phyloP scores from a whole-genome alignment of 2,888 invertebrate species.

The Yponomeuta cagnagella region DNA sequence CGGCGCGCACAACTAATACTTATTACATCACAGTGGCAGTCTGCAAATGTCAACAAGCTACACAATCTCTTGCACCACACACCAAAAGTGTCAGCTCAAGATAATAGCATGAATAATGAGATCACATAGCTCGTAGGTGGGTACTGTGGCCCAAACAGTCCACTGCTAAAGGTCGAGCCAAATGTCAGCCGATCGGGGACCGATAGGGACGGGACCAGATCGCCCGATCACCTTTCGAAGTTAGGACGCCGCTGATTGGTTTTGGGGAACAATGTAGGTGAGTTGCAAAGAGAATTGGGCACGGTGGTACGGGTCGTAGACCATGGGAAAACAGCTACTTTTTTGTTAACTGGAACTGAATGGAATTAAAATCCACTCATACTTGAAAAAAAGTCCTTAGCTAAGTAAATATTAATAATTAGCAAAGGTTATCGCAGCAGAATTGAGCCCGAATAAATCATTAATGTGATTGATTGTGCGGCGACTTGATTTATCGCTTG shows the following conservation, averaged over 20 bases:
- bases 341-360: too few species aligned
- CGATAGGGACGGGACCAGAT: constrained; percentile 8
- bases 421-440: background rate
- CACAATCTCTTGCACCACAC: constrained; percentile 11
- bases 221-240: constrained; percentile 3
- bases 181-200: constrained; percentile 51
- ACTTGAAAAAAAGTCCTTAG: too few species aligned
- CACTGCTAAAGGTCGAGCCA: constrained; percentile 56
- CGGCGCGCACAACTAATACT: background rate
- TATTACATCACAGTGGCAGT: background rate
- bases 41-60: background rate
- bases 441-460: background rate
- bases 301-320: background rate
- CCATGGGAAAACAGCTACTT: too few species aligned
- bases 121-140: constrained; percentile 39
- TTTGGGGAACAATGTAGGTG: background rate
- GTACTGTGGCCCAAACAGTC: constrained; percentile 46
- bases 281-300: background rate
- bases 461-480: background rate
- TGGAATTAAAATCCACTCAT: too few species aligned
- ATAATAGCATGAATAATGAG: constrained; percentile 45
- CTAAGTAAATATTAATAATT: too few species aligned
- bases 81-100: constrained; percentile 26
- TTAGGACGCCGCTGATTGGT: background rate
- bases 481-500: background rate